These are phyloP conservation scores for Aphidoletes aphidimyza DNA, from an alignment of 2,888 invertebrate species.

Conservation along the genomic window DNA sequence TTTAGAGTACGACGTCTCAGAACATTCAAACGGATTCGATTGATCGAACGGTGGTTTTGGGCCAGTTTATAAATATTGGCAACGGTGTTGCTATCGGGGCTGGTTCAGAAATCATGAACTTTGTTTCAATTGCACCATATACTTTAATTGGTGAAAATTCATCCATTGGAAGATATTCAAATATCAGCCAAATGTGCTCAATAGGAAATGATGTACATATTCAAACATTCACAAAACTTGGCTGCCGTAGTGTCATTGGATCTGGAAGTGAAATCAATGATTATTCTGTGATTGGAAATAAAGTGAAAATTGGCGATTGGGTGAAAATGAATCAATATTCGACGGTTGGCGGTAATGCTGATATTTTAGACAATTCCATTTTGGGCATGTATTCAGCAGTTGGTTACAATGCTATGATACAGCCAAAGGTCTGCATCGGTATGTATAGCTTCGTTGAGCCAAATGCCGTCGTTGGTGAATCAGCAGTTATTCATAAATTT, in stretches of 20 bases:
- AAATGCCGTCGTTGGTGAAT: neutral
- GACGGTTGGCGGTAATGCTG: neutral
- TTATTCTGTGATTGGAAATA: neutral
- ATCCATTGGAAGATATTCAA: neutral
- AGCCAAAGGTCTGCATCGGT: neutral
- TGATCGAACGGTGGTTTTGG: neutral
- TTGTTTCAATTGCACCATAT: neutral
- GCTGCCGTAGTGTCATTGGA: neutral
- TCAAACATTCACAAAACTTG: neutral
- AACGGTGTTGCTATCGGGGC: neutral
- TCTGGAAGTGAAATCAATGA: neutral
- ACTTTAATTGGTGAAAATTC: neutral
- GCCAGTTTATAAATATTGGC: neutral
- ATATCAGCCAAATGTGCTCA: neutral
- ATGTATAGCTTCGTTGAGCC: neutral
- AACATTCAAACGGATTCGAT: neutral
- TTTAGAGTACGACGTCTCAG: neutral
- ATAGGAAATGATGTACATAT: neutral
- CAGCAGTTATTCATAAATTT: slow-evolving; percentile 2
- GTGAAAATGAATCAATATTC: neutral
- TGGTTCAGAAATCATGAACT: neutral
- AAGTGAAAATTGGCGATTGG: neutral
- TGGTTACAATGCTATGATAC: neutral
- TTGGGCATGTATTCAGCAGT: neutral
- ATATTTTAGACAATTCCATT: neutral